Evolutionary conservation across 92 coral and sea anemone genomes (phyloP).

Genomic region (Epizoanthus stellaris): DNA sequence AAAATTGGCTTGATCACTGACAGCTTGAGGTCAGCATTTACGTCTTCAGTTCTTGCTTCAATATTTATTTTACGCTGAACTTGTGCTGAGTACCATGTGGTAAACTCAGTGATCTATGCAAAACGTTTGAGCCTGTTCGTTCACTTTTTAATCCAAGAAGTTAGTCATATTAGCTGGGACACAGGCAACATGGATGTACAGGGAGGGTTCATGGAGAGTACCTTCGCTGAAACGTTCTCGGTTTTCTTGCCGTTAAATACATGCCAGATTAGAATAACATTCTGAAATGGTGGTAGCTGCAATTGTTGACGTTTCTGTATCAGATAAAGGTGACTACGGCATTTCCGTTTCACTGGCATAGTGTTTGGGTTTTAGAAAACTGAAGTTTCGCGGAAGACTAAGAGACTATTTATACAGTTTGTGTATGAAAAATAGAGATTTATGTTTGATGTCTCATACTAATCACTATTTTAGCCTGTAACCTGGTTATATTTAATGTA

Average conservation of each 20-base stretch:
- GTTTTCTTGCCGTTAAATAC: conserved; percentile 62
- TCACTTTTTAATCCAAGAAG: conserved; percentile 45
- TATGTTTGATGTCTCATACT: no score
- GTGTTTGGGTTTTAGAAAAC: not conserved
- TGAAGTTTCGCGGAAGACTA: conserved; percentile 20
- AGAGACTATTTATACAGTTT: not conserved
- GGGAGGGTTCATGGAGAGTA: conserved; percentile 18
- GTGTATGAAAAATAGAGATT: no score
- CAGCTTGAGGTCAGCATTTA: conserved; percentile 35
- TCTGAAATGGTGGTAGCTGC: conserved; percentile 52
- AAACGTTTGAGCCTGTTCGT: conserved; percentile 60
- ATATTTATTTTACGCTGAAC: conserved; percentile 58
- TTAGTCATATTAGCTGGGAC: conserved; percentile 56
- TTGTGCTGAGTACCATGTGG: conserved; percentile 61
- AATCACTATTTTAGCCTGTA: no score
- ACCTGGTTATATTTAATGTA: no score
- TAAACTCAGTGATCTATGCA: conserved; percentile 55
- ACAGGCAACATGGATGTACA: conserved; percentile 41
- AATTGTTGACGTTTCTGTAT: conserved; percentile 49
- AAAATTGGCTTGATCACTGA: no score
- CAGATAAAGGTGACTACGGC: conserved; percentile 46
- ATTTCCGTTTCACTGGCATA: conserved; percentile 12
- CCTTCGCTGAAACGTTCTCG: conserved; percentile 47
- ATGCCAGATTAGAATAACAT: conserved; percentile 60
- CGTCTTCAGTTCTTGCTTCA: conserved; percentile 65